phyloP scores from a whole-genome alignment of 2,888 invertebrate genomes.

The Thymelicus sylvestris region DNA sequence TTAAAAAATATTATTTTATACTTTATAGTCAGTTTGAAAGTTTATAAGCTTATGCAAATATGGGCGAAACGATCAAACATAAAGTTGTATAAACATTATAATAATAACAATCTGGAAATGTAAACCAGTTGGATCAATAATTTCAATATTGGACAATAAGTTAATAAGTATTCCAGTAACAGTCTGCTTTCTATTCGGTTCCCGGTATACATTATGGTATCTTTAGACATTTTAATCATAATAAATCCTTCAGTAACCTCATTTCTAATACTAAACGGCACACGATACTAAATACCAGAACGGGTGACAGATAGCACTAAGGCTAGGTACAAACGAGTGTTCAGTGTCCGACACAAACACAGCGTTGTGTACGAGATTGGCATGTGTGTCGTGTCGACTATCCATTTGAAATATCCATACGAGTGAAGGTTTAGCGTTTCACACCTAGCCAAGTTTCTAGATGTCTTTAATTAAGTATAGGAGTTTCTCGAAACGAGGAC shows the following conservation, averaged over 20 bases:
- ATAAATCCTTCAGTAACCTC: conserved; percentile 28
- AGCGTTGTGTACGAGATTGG: not conserved
- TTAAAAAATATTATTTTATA: not conserved
- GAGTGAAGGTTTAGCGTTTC: too few relatives aligned
- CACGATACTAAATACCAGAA: conserved; percentile 21
- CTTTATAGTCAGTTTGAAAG: not conserved
- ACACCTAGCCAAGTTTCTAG: too few relatives aligned
- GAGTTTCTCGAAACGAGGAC: too few relatives aligned
- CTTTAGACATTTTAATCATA: conserved; percentile 33
- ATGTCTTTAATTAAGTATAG: too few relatives aligned
- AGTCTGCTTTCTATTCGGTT: conserved; percentile 22
- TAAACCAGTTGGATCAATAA: conserved; percentile 1
- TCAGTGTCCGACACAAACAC: not conserved
- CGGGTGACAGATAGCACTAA: conserved; percentile 10
- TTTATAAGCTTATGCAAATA: not conserved
- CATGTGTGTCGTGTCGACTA: not conserved
- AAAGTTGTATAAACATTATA: not conserved
- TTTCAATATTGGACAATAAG: conserved; percentile 15
- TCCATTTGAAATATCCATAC: too few relatives aligned
- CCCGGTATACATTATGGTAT: conserved; percentile 22
- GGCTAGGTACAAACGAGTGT: not conserved
- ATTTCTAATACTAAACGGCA: conserved; percentile 15
- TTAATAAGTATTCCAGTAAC: conserved; percentile 10
- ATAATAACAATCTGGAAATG: not conserved
- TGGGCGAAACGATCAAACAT: not conserved